These are phyloP conservation scores for Lates japonicus DNA, from an alignment of 2,797 vertebrate species.

Conservation along the genomic window DNA sequence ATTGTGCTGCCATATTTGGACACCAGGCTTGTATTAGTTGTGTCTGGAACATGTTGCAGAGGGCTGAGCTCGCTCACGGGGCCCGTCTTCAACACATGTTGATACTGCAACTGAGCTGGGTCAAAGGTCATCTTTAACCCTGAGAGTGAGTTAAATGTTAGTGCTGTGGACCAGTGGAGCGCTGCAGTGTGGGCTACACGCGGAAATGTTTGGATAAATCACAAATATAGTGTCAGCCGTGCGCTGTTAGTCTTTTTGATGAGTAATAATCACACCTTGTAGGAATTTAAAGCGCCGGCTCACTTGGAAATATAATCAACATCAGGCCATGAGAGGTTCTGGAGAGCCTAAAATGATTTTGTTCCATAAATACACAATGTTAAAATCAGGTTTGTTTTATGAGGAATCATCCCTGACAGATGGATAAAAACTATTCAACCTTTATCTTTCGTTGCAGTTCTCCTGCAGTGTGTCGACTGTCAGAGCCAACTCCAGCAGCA, in stretches of 20 bases:
- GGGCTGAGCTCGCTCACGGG: constrained; percentile 34
- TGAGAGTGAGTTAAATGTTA: constrained; percentile 29
- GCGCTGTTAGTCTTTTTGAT: not conserved
- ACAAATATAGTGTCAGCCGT: constrained; percentile 6
- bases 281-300: not conserved
- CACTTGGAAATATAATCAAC: not conserved
- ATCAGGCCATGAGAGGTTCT: not conserved
- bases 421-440: not conserved
- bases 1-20: constrained; percentile 54
- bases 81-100: constrained; percentile 46
- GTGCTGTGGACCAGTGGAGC: not conserved
- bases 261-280: not conserved
- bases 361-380: not conserved
- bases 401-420: not conserved
- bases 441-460: constrained; percentile 73
- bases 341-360: not conserved
- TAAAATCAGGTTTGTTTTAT: not conserved
- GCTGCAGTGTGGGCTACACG: not conserved
- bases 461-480: constrained; percentile 87
- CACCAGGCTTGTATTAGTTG: constrained; percentile 29
- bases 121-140: constrained; percentile 56
- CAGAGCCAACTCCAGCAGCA: constrained; percentile 75
- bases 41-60: constrained; percentile 46
- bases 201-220: constrained; percentile 40
- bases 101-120: constrained; percentile 56